phyloP scores from a whole-genome alignment of 35 echinoderm and acorn worm species.

The Apostichopus californicus region DNA sequence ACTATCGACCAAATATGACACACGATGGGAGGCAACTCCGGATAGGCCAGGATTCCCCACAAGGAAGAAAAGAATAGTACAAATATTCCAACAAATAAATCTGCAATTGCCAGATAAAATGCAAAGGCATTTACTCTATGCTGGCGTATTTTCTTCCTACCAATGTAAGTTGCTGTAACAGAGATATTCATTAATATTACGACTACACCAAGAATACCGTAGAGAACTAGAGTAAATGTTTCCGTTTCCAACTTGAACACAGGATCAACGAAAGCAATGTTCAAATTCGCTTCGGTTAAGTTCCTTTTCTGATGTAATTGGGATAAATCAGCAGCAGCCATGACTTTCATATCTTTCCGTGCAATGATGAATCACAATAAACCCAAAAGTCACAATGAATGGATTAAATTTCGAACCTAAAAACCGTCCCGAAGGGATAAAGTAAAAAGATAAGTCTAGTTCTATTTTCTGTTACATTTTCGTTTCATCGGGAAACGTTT shows the following conservation, averaged over 20 bases:
- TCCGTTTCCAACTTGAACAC: no score
- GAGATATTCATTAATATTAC: background rate
- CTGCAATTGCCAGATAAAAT: slow-evolving; percentile 21
- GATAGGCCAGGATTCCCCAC: slow-evolving; percentile 15
- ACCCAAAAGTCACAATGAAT: no score
- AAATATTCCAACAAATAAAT: slow-evolving; percentile 28
- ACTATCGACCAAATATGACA: slow-evolving; percentile 1
- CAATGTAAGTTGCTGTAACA: background rate
- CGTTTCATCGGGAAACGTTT: no score
- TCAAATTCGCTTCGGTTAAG: background rate
- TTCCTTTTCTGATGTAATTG: no score
- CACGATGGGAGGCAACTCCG: background rate
- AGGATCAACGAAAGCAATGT: background rate
- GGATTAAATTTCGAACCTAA: no score
- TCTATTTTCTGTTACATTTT: no score
- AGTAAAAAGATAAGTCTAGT: no score
- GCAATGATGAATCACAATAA: no score
- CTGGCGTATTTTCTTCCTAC: background rate
- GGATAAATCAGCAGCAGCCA: no score
- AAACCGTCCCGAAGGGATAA: no score
- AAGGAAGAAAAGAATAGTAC: background rate
- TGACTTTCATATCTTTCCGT: no score
- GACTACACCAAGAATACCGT: background rate
- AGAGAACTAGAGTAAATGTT: no score
- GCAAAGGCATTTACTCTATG: background rate